phyloP scores from a whole-genome alignment of 1,140 invertebrate species.

The Drosophila micromelanica region DNA sequence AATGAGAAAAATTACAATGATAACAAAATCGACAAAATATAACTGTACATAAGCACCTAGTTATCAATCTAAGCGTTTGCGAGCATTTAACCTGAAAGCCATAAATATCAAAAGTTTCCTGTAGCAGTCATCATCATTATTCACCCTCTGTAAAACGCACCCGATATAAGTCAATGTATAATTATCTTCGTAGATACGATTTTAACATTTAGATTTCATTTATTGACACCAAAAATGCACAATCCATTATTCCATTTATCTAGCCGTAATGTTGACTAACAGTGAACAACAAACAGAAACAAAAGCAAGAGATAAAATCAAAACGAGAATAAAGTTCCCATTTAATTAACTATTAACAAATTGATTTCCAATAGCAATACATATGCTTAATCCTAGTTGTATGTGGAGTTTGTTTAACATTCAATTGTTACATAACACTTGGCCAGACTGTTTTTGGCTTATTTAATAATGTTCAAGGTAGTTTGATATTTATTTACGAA shows the following conservation, averaged over 20 bases:
- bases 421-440: constrained; percentile 30
- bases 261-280: constrained; percentile 42
- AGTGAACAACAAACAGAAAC: constrained; percentile 38
- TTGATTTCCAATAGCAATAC: constrained; percentile 20
- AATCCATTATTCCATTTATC: constrained; percentile 63
- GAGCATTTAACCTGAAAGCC: not conserved
- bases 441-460: constrained; percentile 23
- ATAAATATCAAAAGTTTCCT: not conserved
- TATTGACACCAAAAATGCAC: constrained; percentile 79
- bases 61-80: constrained; percentile 43
- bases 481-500: constrained; percentile 37
- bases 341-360: constrained; percentile 20
- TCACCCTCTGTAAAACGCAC: not conserved
- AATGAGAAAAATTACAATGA: constrained; percentile 34
- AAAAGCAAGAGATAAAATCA: constrained; percentile 31
- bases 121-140: no score
- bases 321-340: not conserved
- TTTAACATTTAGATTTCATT: constrained; percentile 72
- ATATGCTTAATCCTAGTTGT: constrained; percentile 1
- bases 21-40: constrained; percentile 30
- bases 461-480: constrained; percentile 5
- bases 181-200: constrained; percentile 47
- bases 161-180: constrained; percentile 5
- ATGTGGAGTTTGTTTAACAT: constrained; percentile 8
- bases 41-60: constrained; percentile 2